Evolutionary conservation across 2,113 vertebrate species (phyloP), one percentile per base, ranked within the genome.

Genomic region (Vulpes ferrilata): DNA sequence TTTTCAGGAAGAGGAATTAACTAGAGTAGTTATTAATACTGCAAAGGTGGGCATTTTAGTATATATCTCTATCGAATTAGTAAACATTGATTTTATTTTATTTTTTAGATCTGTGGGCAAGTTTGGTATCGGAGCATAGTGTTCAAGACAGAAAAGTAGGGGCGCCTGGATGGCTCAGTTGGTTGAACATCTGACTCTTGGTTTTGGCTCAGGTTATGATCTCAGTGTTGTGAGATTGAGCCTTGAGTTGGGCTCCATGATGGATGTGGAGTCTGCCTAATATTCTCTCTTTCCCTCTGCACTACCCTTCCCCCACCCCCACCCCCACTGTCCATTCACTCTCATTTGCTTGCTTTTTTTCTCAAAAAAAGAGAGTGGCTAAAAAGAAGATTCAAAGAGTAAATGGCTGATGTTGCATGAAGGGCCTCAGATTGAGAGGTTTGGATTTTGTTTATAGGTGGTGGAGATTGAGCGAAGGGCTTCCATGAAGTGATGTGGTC

Each of bases 1-100:
- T 93, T 86, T 65, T 69, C 83, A 90, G 55, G 43, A 89, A 92
- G 67, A 62, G 43, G 9, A 87, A 53, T 78, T 84, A 16, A 85
- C 32, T 73, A 62, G 59, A 32, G 8, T 83, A 17, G 32, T 82
- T 35, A 92, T 53, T 67, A 81, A 43, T 65, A 59, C 32, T 91
- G 67, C 43, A 17, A 2, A 67, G 69, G 23, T 73, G 38, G 71
- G 12, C 4, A 60, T 67, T 95, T 95, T 84, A 64, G 64, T 69
- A 53, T 69, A 9, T n/a, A 20, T 69, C n/a, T 35, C 30, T 90
- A 25, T 94, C 9, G 16, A 88, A 48, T 71, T n/a, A 80, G 9
- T 67, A 30, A n/a, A 74, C 20, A 4, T 57, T 55, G 79, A 35
- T 71, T 91, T 71, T 10, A 43, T 53, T 90, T 88, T 32, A 16